Base-by-base conservation (phyloP, 2,113 vertebrate genomes). In the Brachypteracias leptosomus region DNA sequence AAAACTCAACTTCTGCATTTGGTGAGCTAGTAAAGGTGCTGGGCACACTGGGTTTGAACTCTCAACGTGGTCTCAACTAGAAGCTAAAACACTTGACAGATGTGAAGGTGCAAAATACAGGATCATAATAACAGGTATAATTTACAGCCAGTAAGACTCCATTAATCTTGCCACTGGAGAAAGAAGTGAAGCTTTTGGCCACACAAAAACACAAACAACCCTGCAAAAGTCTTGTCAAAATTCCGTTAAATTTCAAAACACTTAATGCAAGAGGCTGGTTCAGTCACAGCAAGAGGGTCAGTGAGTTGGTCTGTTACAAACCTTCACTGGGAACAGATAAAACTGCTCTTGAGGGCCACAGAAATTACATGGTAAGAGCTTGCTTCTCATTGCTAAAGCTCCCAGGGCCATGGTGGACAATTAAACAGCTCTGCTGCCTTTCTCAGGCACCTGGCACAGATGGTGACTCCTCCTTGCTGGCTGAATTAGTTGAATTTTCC, bases 391-490 rank as follows among this genome's bases (percentile, higher is more conserved):
- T 22, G 7, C 65, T 11, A 9, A 42, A 67, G 73, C 78, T 67
- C 15, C 86, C 77, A 31, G 36, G 57, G 46, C 13, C 10, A 3
- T 0, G 38, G 35, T 5, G 66, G n/a, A 33, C 74, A 16, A 8
- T 7, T 11, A 3, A 54, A 11, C 42, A 7, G 31, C 11, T 31
- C 5, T 5, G 29, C 3, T 7, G 61, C 73, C 55, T 16, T 44
- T 28, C 80, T 10, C 11, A 6, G 42, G 57, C 38, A 46, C 21
- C 72, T 26, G 81, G 90, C 42, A 58, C 0, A 0, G n/a, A 14
- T 2, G 3, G 77, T 29, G 44, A 3, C 42, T 20, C 46, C 52
- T 16, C 3, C 0, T 0, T 29, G 11, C 3, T 36, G n/a, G 6
- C 4, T 55, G 63, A 61, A 22, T 36, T 57, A 13, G n/a, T 28